Evolutionary conservation across 2,888 invertebrate genomes (phyloP).

Genomic region (Eueremaeus valkanovi): DNA sequence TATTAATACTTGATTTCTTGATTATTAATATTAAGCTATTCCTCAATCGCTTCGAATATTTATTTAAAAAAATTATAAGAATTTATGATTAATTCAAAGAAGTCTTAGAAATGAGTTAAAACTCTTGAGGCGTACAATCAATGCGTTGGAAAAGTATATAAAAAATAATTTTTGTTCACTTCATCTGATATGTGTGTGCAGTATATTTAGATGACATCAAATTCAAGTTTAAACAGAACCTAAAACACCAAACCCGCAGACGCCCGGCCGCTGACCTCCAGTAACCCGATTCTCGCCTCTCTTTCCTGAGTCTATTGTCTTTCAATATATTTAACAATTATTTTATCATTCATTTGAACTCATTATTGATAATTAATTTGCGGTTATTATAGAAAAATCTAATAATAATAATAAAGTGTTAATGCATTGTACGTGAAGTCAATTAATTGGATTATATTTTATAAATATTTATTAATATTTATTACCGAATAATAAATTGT

Average conservation of each 20-base stretch:
- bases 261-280: not conserved
- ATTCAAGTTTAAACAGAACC: constrained; percentile 1
- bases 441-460: not conserved
- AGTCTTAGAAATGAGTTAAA: too few species aligned
- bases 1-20: too few species aligned
- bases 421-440: constrained; percentile 22
- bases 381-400: constrained; percentile 7
- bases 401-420: constrained; percentile 27
- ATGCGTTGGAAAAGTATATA: too few species aligned
- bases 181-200: too few species aligned
- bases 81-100: too few species aligned
- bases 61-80: too few species aligned
- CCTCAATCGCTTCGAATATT: too few species aligned
- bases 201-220: too few species aligned
- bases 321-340: not conserved
- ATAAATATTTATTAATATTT: constrained; percentile 21
- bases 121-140: too few species aligned
- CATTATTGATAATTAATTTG: constrained; percentile 23
- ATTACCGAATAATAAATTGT: constrained; percentile 10
- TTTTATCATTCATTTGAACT: constrained; percentile 16
- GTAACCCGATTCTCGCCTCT: constrained; percentile 17
- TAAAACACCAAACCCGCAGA: not conserved
- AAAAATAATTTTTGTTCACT: too few species aligned
- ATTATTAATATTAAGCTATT: too few species aligned
- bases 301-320: not conserved